Evolutionary conservation across 1,140 invertebrate genomes (phyloP), one percentile per base, ranked within the genome.

Genomic region (Eubasilissa regina): DNA sequence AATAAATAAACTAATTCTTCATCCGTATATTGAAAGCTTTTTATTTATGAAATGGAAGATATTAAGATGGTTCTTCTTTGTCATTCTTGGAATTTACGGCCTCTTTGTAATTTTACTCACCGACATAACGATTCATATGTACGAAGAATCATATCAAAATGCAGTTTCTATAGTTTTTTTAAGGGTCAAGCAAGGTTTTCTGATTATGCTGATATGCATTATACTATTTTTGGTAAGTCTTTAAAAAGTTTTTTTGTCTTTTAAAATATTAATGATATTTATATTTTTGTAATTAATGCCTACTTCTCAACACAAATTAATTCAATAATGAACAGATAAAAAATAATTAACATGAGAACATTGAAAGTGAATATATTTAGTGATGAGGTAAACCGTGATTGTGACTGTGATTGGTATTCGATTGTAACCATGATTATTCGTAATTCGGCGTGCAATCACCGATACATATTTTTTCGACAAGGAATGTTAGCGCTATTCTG

Each of bases 41-140:
- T 84, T 91, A 0, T 88, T 85, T 76, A 84, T 91, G n/a, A 91
- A 91, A 84, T 91, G 91, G 91, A 89, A 87, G 64, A 87, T 87
- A 43, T 80, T 90, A 10, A 82, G 88, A 19, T 86, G 86, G 68
- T 89, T 89, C 53, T 91, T 91, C 80, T 89, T 89, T 48, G 85
- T 86, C 12, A 87, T 90, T 11, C 85, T 91, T 64, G 84, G 85
- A n/a, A 83, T 90, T 1, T 91, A 91, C 79, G 84, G 85, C 3
- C 76, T 89, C 0, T 90, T 91, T 78, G 87, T 91, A 0, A 68
- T 87, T 11, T 86, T 64, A 48, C 53, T 75, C 7, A 75, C 74
- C 9, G 58, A 75, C 35, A 47, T 62, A 12, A 48, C 58, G 0
- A 75, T 64, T 13, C 17, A 75, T 62, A 75, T 74, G 11, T 56